Conservation (phyloP, 2,888 invertebrate species). For the Spisula subtruncata region DNA sequence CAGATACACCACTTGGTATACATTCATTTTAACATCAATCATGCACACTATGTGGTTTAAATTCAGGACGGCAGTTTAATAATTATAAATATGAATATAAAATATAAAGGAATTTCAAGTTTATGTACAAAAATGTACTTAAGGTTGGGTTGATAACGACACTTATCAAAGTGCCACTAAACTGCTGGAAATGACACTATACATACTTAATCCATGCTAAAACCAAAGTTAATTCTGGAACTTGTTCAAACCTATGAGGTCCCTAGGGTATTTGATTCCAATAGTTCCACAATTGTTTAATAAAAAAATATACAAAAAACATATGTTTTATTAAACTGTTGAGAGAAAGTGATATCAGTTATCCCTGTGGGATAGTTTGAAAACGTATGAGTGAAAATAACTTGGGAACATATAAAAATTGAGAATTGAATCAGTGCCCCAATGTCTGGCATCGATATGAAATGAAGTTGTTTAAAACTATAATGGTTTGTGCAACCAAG, state of each 20-base stretch:
- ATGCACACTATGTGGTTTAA: background rate
- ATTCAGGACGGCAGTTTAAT: background rate
- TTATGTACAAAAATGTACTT: background rate
- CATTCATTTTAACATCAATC: background rate
- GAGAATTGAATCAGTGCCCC: too few relatives aligned
- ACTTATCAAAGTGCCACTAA: background rate
- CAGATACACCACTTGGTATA: background rate
- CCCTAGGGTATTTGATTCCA: background rate
- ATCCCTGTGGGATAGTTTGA: too few relatives aligned
- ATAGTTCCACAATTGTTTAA: background rate
- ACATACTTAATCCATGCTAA: background rate
- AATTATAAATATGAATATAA: background rate
- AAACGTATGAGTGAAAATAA: too few relatives aligned
- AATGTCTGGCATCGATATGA: too few relatives aligned
- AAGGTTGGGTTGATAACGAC: background rate
- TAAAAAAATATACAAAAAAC: background rate
- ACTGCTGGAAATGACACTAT: background rate
- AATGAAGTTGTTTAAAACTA: too few relatives aligned
- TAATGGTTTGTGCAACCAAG: too few relatives aligned
- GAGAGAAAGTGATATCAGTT: background rate
- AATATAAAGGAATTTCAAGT: background rate
- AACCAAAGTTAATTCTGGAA: background rate
- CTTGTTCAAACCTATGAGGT: background rate
- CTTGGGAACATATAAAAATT: too few relatives aligned
- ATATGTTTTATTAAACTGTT: too few relatives aligned